Evolutionary conservation across 23 tunicate species (phyloP).

Genomic region (Trididemnum clinides): DNA sequence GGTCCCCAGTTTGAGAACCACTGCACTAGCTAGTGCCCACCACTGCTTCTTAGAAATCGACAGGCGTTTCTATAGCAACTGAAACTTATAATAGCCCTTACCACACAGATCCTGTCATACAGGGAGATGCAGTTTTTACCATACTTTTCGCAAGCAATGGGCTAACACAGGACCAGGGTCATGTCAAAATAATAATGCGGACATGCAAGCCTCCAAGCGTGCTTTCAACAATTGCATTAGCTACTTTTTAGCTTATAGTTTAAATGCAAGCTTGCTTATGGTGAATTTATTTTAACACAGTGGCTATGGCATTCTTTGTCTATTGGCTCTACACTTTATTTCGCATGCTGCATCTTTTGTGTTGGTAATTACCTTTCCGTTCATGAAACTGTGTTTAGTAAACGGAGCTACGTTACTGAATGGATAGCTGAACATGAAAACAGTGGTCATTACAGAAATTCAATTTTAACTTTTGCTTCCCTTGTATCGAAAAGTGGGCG

Average conservation of each 20-base stretch:
- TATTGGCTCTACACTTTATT: neutral
- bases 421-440: neutral
- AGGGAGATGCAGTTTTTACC: too few species aligned
- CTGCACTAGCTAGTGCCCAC: too few species aligned
- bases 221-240: neutral
- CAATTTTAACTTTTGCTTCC: too few species aligned
- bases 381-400: neutral
- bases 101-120: too few species aligned
- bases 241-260: neutral
- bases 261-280: neutral
- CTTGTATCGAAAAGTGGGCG: too few species aligned
- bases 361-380: neutral
- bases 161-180: too few species aligned
- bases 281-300: neutral
- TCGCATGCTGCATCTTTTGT: neutral
- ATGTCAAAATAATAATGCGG: neutral
- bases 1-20: too few species aligned
- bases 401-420: neutral
- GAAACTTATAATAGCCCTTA: too few species aligned
- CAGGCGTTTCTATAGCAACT: too few species aligned
- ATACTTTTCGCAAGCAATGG: too few species aligned
- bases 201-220: neutral
- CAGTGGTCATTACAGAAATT: neutral
- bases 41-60: too few species aligned
- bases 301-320: neutral